Evolutionary conservation across 2,113 vertebrate genomes (phyloP), one percentile per base, ranked within the genome.

Genomic region (Nesogale talazaci): DNA sequence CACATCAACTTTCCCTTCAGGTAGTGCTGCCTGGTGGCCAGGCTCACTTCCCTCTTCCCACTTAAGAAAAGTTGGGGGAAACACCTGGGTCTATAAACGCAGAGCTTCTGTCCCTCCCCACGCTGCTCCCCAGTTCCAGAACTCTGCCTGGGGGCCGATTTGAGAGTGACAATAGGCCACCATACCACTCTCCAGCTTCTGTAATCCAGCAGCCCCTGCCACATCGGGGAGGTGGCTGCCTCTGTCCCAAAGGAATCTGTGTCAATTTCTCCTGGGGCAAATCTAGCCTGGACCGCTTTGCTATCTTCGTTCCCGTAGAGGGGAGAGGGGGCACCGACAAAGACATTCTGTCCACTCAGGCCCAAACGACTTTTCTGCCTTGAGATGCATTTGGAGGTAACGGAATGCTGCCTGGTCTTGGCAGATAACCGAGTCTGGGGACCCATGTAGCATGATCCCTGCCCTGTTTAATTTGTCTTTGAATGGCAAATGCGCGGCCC

Each of bases 401-500:
- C 82, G 91, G 95, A 94, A 91, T 95, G 89, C 96, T 97, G 97
- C 90, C 97, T 98, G 97, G 96, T 94, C 57, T 92, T 97, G 94
- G 81, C 95, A 97, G 98, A 98, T 97, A 98, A 98, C 94, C 83
- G 92, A 96, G 92, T 83, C 36, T 88, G 90, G 94, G 88, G 31
- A 94, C 95, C 94, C 95, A 59, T 16, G n/a, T 92, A 89, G 96
- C 74, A 2, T 31, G 10, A 86, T 96, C 94, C 90, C 74, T 97
- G 97, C 72, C 88, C 94, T 96, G 96, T 96, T 96, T 96, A 97
- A 96, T 97, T 98, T 97, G 95, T 93, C 95, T 98, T 96, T 97
- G 96, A 98, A 97, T 97, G 96, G 97, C 97, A 97, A 98, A 96
- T 92, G 79, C 59, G 56, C 92, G 83, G 85, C 94, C 97, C 97